Evolutionary conservation across 2,888 invertebrate species (phyloP).

Genomic region (Ochropleura leucogaster): DNA sequence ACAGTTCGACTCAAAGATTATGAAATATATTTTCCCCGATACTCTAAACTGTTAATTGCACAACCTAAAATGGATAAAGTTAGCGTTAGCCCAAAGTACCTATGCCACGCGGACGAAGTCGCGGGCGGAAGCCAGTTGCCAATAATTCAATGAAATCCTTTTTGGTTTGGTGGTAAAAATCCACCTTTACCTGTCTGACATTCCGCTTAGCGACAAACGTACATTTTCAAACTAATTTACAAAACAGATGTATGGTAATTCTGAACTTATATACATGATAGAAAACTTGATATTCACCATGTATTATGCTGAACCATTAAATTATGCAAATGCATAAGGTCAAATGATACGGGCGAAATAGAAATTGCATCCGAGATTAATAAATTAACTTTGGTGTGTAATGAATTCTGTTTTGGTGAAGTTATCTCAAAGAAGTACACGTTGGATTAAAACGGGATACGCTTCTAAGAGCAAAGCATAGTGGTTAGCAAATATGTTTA

Average conservation of each 20-base stretch:
- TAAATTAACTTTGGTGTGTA: background rate
- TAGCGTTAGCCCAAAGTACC: too few relatives aligned
- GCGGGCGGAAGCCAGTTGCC: too few relatives aligned
- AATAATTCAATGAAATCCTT: too few relatives aligned
- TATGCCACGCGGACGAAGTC: too few relatives aligned
- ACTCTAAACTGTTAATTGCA: background rate
- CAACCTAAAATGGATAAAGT: background rate
- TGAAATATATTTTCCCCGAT: background rate
- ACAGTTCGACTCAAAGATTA: background rate
- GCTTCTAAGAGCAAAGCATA: background rate
- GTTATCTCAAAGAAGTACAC: background rate
- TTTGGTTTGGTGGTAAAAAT: too few relatives aligned
- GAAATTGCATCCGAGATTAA: slow-evolving; percentile 17
- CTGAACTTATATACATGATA: background rate
- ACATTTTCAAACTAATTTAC: background rate
- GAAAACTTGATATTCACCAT: slow-evolving; percentile 7
- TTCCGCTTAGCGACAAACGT: background rate
- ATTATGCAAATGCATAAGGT: slow-evolving; percentile 25
- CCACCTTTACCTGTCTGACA: slow-evolving; percentile 1
- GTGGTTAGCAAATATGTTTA: background rate
- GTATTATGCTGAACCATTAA: slow-evolving; percentile 9
- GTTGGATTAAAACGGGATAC: background rate
- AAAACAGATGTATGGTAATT: slow-evolving; percentile 13
- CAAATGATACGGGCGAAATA: slow-evolving; percentile 20
- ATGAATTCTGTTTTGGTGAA: background rate